phyloP scores from a whole-genome alignment of 2,888 invertebrate genomes.

The Stegophylla sp. region DNA sequence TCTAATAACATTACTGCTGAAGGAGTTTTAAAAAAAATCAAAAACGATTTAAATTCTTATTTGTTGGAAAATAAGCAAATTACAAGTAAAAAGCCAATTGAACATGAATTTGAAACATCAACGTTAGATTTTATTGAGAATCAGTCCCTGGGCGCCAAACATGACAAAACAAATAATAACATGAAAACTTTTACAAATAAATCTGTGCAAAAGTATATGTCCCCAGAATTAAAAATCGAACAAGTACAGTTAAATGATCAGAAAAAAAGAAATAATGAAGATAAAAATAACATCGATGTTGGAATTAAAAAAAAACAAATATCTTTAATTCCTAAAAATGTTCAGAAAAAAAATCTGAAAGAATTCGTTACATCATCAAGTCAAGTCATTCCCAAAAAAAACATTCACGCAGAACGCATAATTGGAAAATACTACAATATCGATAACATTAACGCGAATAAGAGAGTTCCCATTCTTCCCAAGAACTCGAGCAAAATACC shows the following conservation, averaged over 20 bases:
- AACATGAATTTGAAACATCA: not conserved
- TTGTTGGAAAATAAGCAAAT: not conserved
- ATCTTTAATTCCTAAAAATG: not conserved
- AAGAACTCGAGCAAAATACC: not conserved
- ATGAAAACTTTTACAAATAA: not conserved
- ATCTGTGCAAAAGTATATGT: not conserved
- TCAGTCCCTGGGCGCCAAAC: not conserved
- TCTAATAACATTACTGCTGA: not conserved
- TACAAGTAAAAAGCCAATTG: no score
- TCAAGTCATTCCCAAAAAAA: not conserved
- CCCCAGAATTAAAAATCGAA: not conserved
- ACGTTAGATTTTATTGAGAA: not conserved
- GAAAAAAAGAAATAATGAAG: not conserved
- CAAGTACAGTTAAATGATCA: not conserved
- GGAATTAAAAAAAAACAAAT: not conserved
- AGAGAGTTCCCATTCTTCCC: not conserved
- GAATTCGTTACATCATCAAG: not conserved
- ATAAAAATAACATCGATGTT: not conserved
- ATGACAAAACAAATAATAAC: not conserved
- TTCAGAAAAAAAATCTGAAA: not conserved
- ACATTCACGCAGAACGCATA: not conserved
- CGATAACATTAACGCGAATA: not conserved
- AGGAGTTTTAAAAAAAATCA: not conserved
- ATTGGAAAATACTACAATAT: not conserved
- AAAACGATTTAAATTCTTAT: not conserved